Evolutionary conservation across 2,797 vertebrate genomes (phyloP).

Genomic region (Amphiprion clarkii): DNA sequence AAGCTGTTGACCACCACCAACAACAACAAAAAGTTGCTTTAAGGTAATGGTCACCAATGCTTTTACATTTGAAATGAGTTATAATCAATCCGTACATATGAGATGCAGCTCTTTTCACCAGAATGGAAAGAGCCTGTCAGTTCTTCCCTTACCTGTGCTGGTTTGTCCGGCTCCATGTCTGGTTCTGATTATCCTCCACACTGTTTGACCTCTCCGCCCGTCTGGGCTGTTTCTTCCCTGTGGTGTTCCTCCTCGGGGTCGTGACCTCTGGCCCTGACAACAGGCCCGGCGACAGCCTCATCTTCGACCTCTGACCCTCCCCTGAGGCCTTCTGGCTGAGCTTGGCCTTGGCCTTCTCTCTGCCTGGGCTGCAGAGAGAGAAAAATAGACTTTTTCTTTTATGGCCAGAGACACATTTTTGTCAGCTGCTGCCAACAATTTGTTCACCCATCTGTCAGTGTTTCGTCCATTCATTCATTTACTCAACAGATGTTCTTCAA

Average conservation of each 20-base stretch:
- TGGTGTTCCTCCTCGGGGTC: conserved; percentile 88
- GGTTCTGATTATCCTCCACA: conserved; percentile 88
- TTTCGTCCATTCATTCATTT: conserved; percentile 2
- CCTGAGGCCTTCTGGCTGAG: conserved; percentile 88
- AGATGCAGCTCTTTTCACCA: background rate
- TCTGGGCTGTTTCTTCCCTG: conserved; percentile 95
- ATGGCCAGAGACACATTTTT: conserved; percentile 6
- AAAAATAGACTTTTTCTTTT: background rate
- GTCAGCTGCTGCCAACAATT: background rate
- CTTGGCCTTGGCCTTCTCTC: conserved; percentile 93
- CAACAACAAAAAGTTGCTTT: too few species aligned
- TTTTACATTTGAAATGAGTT: too few species aligned
- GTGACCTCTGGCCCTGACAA: conserved; percentile 84
- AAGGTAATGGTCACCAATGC: too few species aligned
- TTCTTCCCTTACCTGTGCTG: conserved; percentile 67
- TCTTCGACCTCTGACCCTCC: conserved; percentile 92
- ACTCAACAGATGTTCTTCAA: background rate
- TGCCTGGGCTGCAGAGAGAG: conserved; percentile 82
- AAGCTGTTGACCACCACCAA: too few species aligned
- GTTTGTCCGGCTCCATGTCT: conserved; percentile 73
- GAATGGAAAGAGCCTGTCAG: too few species aligned
- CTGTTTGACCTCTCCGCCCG: conserved; percentile 91
- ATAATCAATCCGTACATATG: too few species aligned
- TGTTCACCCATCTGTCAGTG: background rate
- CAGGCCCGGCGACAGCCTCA: conserved; percentile 89